These are phyloP conservation scores for Carettochelys insculpta DNA, from an alignment of 2,113 vertebrate species.

Conservation along the genomic window DNA sequence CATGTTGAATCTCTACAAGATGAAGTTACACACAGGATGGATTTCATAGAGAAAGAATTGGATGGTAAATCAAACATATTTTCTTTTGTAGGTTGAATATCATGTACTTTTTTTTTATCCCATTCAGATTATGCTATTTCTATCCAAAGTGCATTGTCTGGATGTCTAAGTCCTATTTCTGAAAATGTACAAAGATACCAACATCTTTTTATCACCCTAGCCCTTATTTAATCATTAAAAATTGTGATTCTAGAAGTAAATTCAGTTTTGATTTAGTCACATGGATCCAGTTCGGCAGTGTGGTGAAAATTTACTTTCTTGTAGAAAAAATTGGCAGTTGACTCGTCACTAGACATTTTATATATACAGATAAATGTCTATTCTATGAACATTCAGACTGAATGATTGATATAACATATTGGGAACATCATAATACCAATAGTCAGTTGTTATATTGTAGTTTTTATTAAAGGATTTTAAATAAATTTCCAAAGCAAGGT, in stretches of 20 bases:
- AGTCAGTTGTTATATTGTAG: no score
- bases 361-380: background rate
- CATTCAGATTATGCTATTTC: background rate
- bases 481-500: no score
- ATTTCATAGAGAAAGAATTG: conserved; percentile 94
- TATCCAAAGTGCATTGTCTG: background rate
- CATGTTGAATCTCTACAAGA: conserved; percentile 92
- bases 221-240: background rate
- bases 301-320: background rate
- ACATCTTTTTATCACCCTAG: background rate
- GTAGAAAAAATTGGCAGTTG: background rate
- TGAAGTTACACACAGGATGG: conserved; percentile 94
- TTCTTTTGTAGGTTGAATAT: background rate
- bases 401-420: background rate
- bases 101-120: background rate
- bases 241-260: rapidly evolving
- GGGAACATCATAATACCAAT: no score
- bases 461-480: no score
- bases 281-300: background rate
- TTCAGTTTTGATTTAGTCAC: background rate
- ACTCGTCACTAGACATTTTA: background rate
- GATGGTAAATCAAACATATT: conserved; percentile 82
- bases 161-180: background rate
- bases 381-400: background rate
- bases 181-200: background rate